Conservation (phyloP, 2,888 invertebrate genomes). For the Sphinx pinastri region DNA sequence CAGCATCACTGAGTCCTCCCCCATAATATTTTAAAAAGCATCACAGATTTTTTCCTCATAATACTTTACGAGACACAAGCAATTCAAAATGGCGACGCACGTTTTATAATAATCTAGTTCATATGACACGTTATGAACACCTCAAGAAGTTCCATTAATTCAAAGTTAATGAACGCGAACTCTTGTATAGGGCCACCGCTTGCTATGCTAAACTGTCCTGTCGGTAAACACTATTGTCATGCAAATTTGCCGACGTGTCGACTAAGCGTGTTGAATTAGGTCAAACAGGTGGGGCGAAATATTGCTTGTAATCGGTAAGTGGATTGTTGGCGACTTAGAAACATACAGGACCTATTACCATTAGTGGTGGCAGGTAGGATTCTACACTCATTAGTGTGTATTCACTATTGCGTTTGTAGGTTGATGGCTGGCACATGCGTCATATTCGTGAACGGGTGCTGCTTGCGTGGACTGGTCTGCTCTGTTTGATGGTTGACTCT, state of each 20-base stretch:
- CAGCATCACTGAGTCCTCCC: no score
- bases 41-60: background rate
- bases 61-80: background rate
- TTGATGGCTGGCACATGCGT: no score
- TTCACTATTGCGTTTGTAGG: background rate
- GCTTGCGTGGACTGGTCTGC: no score
- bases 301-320: conserved; percentile 41
- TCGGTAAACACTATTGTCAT: conserved; percentile 67
- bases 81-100: background rate
- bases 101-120: conserved; percentile 1
- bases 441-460: no score
- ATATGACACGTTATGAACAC: background rate
- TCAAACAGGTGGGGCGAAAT: conserved; percentile 51
- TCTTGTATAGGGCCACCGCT: conserved; percentile 28
- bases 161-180: conserved; percentile 36
- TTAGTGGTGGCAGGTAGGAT: background rate
- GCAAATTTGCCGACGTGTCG: conserved; percentile 65
- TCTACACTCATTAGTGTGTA: no score
- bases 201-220: conserved; percentile 54
- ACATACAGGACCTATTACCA: background rate
- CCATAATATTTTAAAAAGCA: background rate
- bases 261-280: conserved; percentile 53
- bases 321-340: conserved; percentile 34
- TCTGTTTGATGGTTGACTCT: no score
- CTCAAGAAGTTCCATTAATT: conserved; percentile 28